Evolutionary conservation across 2,797 vertebrate genomes (phyloP), one percentile per base, ranked within the genome.

Genomic region (Hemibagrus guttatus): DNA sequence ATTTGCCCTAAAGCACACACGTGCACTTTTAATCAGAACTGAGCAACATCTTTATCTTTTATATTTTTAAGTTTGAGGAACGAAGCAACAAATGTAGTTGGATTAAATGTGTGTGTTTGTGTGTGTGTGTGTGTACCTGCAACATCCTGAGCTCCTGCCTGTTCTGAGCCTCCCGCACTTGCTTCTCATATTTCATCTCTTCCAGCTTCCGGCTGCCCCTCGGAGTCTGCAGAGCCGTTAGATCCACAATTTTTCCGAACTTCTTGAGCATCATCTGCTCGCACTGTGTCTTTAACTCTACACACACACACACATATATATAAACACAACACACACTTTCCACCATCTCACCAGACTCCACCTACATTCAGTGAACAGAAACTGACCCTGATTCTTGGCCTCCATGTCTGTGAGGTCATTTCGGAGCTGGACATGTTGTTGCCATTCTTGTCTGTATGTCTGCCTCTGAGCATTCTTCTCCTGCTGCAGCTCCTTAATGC

Each of bases 221-320:
- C 84, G 95, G 90, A 0, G 93, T 97, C 92, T 96, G 97, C 87
- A 99, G 93, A 49, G 94, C 95, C 89, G 97, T 96, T 90, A 99
- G 92, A 86, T 99, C 94, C 92, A 98, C 96, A 88, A 96, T 81
- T 23, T 92, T 94, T 72, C 98, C 98, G 87, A 97, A 99, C 93
- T 97, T 98, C 91, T 89, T 93, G 92, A 97, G 92, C 97, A 98
- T 98, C 86, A 96, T 83, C 42, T 95, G 42, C 7, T 90, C 84
- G 86, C 96, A 97, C 6, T 91, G 94, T 83, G 94, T 89, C 86
- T 97, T 93, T 91, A 97, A 92, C 84, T 54, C 98, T 96, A 78
- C 72, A 89, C n/a, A 82, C 52, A 85, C n/a, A 71, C 9, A 76
- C 49, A 79, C 28, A 74, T 39, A 78, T 72, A 86, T 39, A 31